A percentile compares a stretch with the other conserved stretches of the same genome.
These are phyloP conservation scores for Cheilinus undulatus DNA, from an alignment of 2,113 vertebrate species.

Conservation along the genomic window DNA sequence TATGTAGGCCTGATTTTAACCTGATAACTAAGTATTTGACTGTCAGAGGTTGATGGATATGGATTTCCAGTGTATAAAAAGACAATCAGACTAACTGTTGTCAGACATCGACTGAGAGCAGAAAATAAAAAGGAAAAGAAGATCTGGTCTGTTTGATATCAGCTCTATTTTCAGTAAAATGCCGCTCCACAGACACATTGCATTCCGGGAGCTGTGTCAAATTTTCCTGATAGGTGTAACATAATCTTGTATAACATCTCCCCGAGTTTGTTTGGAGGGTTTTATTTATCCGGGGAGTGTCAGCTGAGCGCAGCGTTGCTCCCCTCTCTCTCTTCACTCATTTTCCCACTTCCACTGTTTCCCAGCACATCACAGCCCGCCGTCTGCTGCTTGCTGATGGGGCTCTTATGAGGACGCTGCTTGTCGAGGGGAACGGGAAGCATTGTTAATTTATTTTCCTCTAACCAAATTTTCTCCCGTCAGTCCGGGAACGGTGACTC, in stretches of 20 bases:
- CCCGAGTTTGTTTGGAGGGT: constrained; percentile 21
- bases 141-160: constrained; percentile 37
- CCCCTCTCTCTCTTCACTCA: neutral
- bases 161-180: constrained; percentile 17
- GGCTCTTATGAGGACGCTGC: constrained; percentile 37
- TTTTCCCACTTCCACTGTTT: constrained; percentile 27
- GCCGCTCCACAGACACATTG: neutral
- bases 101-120: neutral
- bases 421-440: constrained; percentile 34
- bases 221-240: constrained; percentile 37
- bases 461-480: constrained; percentile 47
- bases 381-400: constrained; percentile 23
- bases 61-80: neutral
- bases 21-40: too few relatives aligned
- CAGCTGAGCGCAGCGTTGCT: constrained; percentile 1
- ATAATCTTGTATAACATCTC: constrained; percentile 44
- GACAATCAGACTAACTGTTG: constrained; percentile 16
- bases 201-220: constrained; percentile 18
- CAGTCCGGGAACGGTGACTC: constrained; percentile 34
- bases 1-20: too few relatives aligned
- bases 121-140: neutral
- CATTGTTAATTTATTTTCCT: constrained; percentile 50
- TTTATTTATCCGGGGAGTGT: constrained; percentile 36
- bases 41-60: neutral
- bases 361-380: constrained; percentile 21